phyloP scores from a whole-genome alignment of 2,797 vertebrate genomes.

The Enteromius viviparus region DNA sequence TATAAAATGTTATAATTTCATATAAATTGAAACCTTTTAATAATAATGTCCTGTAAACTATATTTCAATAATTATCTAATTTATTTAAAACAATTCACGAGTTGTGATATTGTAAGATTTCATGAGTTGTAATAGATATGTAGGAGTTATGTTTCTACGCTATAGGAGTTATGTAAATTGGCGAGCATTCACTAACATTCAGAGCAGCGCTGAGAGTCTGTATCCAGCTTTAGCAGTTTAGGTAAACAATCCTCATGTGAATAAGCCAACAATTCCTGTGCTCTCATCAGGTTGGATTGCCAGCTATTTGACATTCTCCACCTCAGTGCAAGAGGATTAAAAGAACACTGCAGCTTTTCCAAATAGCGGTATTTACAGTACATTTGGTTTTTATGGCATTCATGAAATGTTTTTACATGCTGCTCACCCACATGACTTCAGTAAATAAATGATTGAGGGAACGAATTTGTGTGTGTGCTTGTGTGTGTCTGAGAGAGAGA shows the following conservation, averaged over 20 bases:
- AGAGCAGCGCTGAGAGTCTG: slow-evolving; percentile 51
- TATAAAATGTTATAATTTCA: not conserved
- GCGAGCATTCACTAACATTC: not conserved
- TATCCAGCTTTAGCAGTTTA: slow-evolving; percentile 31
- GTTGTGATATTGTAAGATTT: not conserved
- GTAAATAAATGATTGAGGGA: slow-evolving; percentile 44
- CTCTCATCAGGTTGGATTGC: slow-evolving; percentile 68
- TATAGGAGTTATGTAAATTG: not conserved
- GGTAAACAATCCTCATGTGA: slow-evolving; percentile 44
- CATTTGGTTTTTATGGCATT: slow-evolving; percentile 45
- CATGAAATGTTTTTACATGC: slow-evolving; percentile 36
- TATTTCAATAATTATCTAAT: not conserved
- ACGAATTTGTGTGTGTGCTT: slow-evolving; percentile 12
- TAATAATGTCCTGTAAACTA: not conserved
- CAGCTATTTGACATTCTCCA: slow-evolving; percentile 74
- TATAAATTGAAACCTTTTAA: not conserved
- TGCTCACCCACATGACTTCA: slow-evolving; percentile 29
- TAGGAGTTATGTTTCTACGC: not conserved
- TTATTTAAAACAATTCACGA: not conserved
- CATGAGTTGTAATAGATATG: not conserved
- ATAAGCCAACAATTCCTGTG: slow-evolving; percentile 62
- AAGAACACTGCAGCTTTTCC: slow-evolving; percentile 44
- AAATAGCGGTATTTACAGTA: slow-evolving; percentile 54
- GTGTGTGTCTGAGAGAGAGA: not conserved
- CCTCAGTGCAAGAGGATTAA: slow-evolving; percentile 46